A percentile compares a stretch with the other conserved stretches of the same genome.
These are phyloP conservation scores for Strigamia transsilvanica DNA, from an alignment of 2,888 invertebrate species.

Conservation along the genomic window DNA sequence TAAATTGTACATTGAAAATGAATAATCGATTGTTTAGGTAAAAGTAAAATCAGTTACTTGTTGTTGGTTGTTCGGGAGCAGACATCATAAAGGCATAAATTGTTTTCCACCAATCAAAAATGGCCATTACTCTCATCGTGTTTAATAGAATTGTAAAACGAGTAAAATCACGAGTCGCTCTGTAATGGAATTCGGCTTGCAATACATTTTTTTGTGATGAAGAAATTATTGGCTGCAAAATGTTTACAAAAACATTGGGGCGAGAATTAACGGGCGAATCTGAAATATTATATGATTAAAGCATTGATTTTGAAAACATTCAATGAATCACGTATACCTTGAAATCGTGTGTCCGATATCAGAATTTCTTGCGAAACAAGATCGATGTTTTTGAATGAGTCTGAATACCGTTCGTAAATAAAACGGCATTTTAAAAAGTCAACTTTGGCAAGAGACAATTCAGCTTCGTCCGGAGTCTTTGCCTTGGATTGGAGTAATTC, in stretches of 20 bases:
- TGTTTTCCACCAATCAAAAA: constrained; percentile 92
- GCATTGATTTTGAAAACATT: background rate
- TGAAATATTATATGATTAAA: constrained; percentile 44
- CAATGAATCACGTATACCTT: constrained; percentile 56
- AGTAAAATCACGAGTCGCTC: constrained; percentile 71
- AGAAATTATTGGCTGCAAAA: constrained; percentile 77
- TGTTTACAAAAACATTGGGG: constrained; percentile 87
- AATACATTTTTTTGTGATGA: constrained; percentile 59
- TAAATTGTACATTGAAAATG: background rate
- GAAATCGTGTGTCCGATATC: constrained; percentile 76
- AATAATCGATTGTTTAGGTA: background rate
- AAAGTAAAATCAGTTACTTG: background rate
- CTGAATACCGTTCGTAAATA: constrained; percentile 84
- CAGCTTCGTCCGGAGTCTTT: constrained; percentile 56
- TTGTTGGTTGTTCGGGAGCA: constrained; percentile 16
- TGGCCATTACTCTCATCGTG: constrained; percentile 92
- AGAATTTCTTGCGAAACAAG: constrained; percentile 90
- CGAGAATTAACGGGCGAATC: constrained; percentile 74
- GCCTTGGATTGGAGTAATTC: constrained; percentile 65
- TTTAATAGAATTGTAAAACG: constrained; percentile 89
- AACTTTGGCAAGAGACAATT: constrained; percentile 75
- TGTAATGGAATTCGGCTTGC: constrained; percentile 68
- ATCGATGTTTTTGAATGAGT: constrained; percentile 89
- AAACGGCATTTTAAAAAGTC: constrained; percentile 91
- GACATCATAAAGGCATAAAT: constrained; percentile 76